Evolutionary conservation across 2,113 vertebrate genomes (phyloP).

Genomic region (Oenanthe melanoleuca): DNA sequence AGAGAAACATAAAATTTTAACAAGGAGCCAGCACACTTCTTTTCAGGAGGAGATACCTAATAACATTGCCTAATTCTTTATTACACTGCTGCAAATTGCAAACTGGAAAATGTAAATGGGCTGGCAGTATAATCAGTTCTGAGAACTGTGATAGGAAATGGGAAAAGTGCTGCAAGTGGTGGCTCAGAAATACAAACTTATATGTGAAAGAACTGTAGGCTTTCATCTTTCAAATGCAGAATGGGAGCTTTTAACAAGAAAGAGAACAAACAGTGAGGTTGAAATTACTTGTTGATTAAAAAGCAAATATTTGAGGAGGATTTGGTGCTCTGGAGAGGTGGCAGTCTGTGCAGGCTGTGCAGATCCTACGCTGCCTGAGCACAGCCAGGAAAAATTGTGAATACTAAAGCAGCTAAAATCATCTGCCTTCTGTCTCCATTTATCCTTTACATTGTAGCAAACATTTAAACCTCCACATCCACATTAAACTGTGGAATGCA

Average conservation of each 20-base stretch:
- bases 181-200: background rate
- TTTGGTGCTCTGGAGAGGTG: background rate
- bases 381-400: background rate
- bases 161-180: background rate
- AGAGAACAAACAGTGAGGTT: background rate
- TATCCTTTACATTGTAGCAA: background rate
- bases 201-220: background rate
- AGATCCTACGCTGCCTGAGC: background rate
- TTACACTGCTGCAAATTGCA: background rate
- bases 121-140: background rate
- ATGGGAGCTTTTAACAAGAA: background rate
- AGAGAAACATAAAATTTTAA: background rate
- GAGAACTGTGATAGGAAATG: background rate
- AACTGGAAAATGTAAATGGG: background rate
- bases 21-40: background rate
- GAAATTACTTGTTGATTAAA: background rate
- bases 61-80: background rate
- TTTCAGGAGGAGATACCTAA: background rate
- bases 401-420: background rate
- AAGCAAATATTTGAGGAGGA: slow-evolving; percentile 4
- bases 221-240: slow-evolving; percentile 7
- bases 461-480: background rate
- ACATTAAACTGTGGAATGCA: background rate
- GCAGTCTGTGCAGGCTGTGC: background rate
- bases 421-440: background rate